Evolutionary conservation across 2,113 vertebrate species (phyloP), one percentile per base, ranked within the genome.

Genomic region (Piliocolobus tephrosceles): DNA sequence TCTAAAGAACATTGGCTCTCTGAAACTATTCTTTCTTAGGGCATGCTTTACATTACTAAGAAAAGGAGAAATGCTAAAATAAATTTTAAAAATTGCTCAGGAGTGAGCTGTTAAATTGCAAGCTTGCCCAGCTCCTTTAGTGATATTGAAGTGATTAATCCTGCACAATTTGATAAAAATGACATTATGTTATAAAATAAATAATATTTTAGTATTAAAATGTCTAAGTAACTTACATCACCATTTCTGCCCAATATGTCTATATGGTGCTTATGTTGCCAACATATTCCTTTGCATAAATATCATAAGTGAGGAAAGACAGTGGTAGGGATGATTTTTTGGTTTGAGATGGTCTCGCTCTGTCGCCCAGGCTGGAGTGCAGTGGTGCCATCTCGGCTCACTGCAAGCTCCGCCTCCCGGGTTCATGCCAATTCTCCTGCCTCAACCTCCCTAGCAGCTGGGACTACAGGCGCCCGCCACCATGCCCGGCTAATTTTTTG

Each of bases 21-120:
- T 93, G 72, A 85, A 94, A 52, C 57, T 76, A 64, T 89, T 94
- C 38, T 91, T 95, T 89, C n/a, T 70, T 43, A 76, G 55, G 18
- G 32, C 43, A 20, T 84, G 35, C 18, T 90, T 92, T 90, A 79
- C 17, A 73, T 66, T 79, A 58, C 32, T 30, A 90, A 78, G 27
- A 50, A 94, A 73, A 76, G 14, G 40, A 22, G 70, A 57, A 50
- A 64, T 73, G 5, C 13, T 90, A 87, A 66, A n/a, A n/a, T 55
- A 55, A 85, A 75, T 58, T 58, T 58, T n/a, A 90, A 83, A 27
- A 97, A 66, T 43, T 91, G 55, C 47, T 83, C 27, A 64, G 55
- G 52, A 13, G 22, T 10, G 4, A 52, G 40, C 23, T 78, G 10
- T 82, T 52, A 52, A 91, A 50, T 5, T 30, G 22, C 8, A 89